phyloP scores from a whole-genome alignment of 1,140 invertebrate genomes.

The Portunus trituberculatus region DNA sequence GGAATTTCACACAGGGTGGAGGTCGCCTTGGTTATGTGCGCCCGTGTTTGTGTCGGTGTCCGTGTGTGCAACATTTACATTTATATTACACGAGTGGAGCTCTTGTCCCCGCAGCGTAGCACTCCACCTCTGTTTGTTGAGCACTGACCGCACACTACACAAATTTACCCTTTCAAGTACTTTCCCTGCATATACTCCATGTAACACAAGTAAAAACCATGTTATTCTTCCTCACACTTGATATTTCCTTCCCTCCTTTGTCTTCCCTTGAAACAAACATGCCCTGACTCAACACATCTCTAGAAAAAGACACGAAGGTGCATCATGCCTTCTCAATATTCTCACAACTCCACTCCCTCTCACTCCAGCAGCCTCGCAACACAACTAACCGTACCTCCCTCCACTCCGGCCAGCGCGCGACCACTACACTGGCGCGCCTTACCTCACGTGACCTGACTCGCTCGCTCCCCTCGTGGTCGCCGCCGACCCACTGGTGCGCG shows the following conservation, averaged over 20 bases:
- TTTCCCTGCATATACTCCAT: no score
- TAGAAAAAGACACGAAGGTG: no score
- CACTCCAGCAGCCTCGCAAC: background rate
- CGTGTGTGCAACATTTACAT: slow-evolving; percentile 56
- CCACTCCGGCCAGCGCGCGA: slow-evolving; percentile 62
- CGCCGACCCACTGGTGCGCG: slow-evolving; percentile 54
- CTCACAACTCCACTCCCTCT: background rate
- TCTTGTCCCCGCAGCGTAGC: background rate
- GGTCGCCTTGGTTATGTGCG: background rate
- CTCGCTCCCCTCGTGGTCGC: background rate
- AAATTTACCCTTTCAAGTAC: background rate
- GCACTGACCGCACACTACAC: background rate
- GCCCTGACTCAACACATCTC: no score
- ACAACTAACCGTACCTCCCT: slow-evolving; percentile 33
- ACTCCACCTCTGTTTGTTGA: background rate
- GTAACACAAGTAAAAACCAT: no score
- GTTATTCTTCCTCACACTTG: no score
- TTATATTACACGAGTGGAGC: slow-evolving; percentile 50
- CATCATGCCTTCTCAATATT: background rate
- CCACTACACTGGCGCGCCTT: slow-evolving; percentile 19
- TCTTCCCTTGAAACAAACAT: no score
- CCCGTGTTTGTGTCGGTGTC: background rate
- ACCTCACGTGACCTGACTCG: slow-evolving; percentile 62
- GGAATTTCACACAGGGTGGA: no score
- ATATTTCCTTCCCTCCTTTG: no score